Base-by-base conservation (phyloP, 2,113 vertebrate species). In the Grammomys dolichurus region DNA sequence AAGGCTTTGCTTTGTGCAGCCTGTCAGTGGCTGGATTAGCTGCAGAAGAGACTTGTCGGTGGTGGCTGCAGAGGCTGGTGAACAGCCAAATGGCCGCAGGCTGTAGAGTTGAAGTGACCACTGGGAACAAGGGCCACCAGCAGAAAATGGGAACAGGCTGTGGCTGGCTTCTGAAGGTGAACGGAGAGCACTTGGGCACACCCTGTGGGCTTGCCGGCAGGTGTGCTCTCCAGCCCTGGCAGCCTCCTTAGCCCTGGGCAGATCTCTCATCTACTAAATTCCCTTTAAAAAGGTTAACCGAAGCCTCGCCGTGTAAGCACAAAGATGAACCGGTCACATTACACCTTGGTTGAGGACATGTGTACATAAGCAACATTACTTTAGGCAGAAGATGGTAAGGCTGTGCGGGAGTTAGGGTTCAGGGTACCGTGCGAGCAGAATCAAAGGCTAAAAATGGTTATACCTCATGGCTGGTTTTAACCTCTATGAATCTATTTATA, bases 391-490 rank as follows among this genome's bases (percentile, higher is more conserved):
- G 56, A 81, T 1, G 36, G 9, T 16, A 33, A 87, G 28, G 58
- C 58, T 54, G 0, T 0, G 0, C 2, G 20, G 31, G 36, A 63
- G 80, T 12, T 0, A 16, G 46, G 14, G 8, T 7, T 14, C 24
- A 22, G 31, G 58, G 58, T 60, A 60, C 58, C 65, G 3, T 11
- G 0, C 51, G 13, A 40, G 5, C 3, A 28, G 14, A 22, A 65
- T 7, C 20, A 1, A 14, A 7, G 6, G n/a, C 58, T 46, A 14
- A 65, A n/a, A 75, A 14, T 13, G 75, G 22, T n/a, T 76, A 60
- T 24, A 19, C 58, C 3, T 70, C 73, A 16, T 0, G 5, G 65
- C 26, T 9, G 19, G 24, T 19, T 69, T 78, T 48, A 26, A 54
- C 36, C 76, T 84, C 43, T 40, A 22, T 0, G 56, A 91, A 20